Evolutionary conservation across 2,113 vertebrate genomes (phyloP), one percentile per base, ranked within the genome.

Genomic region (Conger conger): DNA sequence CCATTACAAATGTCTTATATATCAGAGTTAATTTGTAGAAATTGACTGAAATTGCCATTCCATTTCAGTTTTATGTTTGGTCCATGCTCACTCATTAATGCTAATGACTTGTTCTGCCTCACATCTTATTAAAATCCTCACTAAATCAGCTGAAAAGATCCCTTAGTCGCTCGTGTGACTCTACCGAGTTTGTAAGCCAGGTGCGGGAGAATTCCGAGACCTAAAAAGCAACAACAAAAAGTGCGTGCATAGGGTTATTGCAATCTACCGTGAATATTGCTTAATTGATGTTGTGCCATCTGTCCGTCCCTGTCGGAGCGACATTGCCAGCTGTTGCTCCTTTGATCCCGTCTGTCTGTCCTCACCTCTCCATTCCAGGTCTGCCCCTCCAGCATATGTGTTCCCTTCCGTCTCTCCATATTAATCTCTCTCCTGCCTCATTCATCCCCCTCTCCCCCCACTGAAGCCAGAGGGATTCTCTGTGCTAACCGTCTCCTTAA

Each of bases 251-350:
- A 91, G 88, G 87, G 90, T 90, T 91, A 87, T 87, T 81, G 42
- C 86, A 60, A 76, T 88, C 92, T 91, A 83, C 86, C 84, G 91
- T 92, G 91, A 89, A 86, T 92, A 90, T 87, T 88, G 89, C 89
- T 92, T 94, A 92, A 94, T 94, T 94, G 93, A 92, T 88, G 86
- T 83, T 7, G 30, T 36, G 76, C 93, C 93, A 94, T 94, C 93
- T 94, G 94, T 89, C 88, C 77, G 77, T 89, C 91, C 91, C 91
- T 79, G 83, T 87, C 45, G 91, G 88, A 87, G 30, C 84, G 42
- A 86, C 89, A 89, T 86, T 89, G 87, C 89, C 93, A 93, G 90
- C 91, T 93, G 92, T 90, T 90, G 77, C 42, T 84, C 85, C 92
- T 94, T 94, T 94, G 92, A 94, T 93, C 92, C 91, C 89, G 86